Percentiles rank a stretch among this genome's conserved stretches.
Conservation (phyloP, 2,113 vertebrate species). For the Excalfactoria chinensis region DNA sequence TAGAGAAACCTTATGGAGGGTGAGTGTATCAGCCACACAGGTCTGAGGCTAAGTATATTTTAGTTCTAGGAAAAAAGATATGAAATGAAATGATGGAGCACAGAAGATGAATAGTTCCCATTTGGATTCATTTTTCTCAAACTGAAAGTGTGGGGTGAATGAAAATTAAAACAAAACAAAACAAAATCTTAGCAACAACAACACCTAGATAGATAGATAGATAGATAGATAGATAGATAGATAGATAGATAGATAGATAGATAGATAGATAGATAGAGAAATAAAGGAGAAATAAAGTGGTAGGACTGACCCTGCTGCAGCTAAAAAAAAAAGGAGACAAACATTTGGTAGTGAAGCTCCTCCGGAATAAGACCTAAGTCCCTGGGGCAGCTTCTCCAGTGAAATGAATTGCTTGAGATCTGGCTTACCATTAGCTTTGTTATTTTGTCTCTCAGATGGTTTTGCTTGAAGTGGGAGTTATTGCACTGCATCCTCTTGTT, state of each 20-base stretch:
- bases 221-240: neutral
- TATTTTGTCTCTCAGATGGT: neutral
- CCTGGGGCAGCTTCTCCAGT: neutral
- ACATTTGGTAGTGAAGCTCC: neutral
- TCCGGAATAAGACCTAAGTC: neutral
- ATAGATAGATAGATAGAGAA: too few species aligned
- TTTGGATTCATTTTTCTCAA: slow-evolving; percentile 15
- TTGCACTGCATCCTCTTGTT: neutral
- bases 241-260: neutral
- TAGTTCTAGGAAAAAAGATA: neutral
- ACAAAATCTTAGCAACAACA: neutral
- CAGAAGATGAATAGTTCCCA: neutral
- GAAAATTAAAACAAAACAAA: neutral
- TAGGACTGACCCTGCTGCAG: neutral
- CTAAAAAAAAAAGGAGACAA: neutral
- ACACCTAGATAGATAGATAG: neutral
- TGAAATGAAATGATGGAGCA: neutral
- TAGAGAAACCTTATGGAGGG: slow-evolving; percentile 20
- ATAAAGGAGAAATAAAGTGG: neutral
- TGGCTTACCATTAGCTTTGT: neutral
- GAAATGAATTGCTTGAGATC: neutral
- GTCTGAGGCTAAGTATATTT: neutral
- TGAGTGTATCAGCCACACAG: neutral
- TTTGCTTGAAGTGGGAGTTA: neutral
- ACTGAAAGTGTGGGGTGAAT: neutral